Conservation (phyloP, 2,797 vertebrate genomes). For the Sebastes umbrosus region DNA sequence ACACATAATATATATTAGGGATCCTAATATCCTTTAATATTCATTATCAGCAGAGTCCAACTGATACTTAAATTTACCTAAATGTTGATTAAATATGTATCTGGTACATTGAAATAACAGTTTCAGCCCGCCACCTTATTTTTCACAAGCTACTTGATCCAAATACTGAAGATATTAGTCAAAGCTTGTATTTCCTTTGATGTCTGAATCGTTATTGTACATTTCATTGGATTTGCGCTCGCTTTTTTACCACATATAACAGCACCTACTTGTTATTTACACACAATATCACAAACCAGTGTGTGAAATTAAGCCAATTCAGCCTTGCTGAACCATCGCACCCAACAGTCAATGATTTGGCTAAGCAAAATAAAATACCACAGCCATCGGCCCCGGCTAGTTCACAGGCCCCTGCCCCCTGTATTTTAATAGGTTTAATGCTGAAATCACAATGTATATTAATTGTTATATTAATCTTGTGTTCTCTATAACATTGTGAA, state of each 20-base stretch:
- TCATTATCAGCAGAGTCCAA: background rate
- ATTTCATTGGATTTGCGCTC: constrained; percentile 78
- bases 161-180: background rate
- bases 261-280: constrained; percentile 86
- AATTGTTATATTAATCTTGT: too few relatives aligned
- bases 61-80: background rate
- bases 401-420: background rate
- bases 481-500: too few relatives aligned
- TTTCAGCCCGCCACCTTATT: too few relatives aligned
- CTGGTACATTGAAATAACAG: background rate
- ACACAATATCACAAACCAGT: constrained; percentile 87
- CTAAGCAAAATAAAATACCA: constrained; percentile 38
- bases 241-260: constrained; percentile 86
- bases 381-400: constrained; percentile 28
- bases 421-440: constrained; percentile 42
- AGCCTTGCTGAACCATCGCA: constrained; percentile 25
- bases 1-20: background rate
- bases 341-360: constrained; percentile 23
- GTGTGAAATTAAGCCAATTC: constrained; percentile 59
- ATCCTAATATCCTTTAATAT: background rate
- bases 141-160: too few relatives aligned
- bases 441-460: constrained; percentile 36
- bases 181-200: constrained; percentile 75
- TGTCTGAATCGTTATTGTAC: constrained; percentile 83
- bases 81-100: background rate